Base-by-base conservation (phyloP, 92 coral and sea anemone genomes). In the Bergia sp. region DNA sequence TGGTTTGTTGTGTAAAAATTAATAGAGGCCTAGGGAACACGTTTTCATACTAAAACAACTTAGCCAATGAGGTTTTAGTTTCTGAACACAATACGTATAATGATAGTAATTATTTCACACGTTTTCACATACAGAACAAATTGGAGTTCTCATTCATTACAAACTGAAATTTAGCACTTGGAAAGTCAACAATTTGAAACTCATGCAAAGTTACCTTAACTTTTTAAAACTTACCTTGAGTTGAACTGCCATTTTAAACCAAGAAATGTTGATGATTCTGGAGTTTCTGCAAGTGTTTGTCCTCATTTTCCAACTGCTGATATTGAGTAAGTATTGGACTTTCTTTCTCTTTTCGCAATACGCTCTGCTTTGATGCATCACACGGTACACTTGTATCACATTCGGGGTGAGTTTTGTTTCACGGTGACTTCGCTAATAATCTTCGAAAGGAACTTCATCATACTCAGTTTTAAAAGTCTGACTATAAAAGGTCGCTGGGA, bases 311-410 rank as follows among this genome's bases (percentile, higher is more conserved):
- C 87, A 69, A 36, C 5, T 84, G 78, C 77, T 84, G 87, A 13
- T 29, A 47, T 41, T 71, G 87, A 69, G 87, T 84, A 71, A 84
- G 87, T 84, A 71, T 18, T 6, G n/a, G 55, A 44, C 16, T 47
- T 69, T 73, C 41, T 12, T 12, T 16, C 49, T 29, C 58, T 44
- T 77, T 4, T 41, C 80, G 80, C 23, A 18, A n/a, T 15, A 73
- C 11, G 36, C 39, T 5, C 79, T 16, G 20, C 41, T 15, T 41
- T 76, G 21, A 44, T 76, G 1, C 79, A 43, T 37, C 45, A 74
- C 45, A 41, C 45, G 7, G 39, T 43, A 44, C 58, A 79, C 16
- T n/a, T 23, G 18, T n/a, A 47, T 79, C 49, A 53, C 16, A 12
- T 10, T 37, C 18, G 42, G 64, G 2, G 29, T 42, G 3, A 12